A percentile compares a stretch with the other conserved stretches of the same genome.
These are phyloP conservation scores for Tridacna crocea DNA, from an alignment of 2,888 invertebrate genomes.

Conservation along the genomic window DNA sequence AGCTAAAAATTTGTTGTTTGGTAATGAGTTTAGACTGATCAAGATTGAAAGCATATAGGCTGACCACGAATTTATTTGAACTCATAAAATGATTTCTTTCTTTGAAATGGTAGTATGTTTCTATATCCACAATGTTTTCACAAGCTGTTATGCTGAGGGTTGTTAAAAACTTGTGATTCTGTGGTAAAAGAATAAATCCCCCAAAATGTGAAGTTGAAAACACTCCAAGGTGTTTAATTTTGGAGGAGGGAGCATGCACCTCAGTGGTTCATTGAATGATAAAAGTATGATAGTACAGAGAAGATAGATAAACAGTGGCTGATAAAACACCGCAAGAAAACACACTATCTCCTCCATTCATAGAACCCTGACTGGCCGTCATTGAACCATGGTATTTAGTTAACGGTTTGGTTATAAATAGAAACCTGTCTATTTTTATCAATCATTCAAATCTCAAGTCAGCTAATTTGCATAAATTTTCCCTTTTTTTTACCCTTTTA, in stretches of 20 bases:
- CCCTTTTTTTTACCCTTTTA: neutral
- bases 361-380: neutral
- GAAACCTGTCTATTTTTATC: constrained; percentile 24
- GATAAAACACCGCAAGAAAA: constrained; percentile 15
- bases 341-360: neutral
- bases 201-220: too few relatives aligned
- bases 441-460: constrained; percentile 7
- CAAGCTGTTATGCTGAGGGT: too few relatives aligned
- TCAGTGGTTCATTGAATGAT: constrained; percentile 17
- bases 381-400: constrained; percentile 17
- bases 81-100: too few relatives aligned
- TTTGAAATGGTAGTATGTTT: too few relatives aligned
- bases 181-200: too few relatives aligned
- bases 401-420: constrained; percentile 23
- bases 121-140: too few relatives aligned
- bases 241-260: neutral
- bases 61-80: too few relatives aligned
- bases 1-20: too few relatives aligned
- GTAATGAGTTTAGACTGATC: too few relatives aligned
- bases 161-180: too few relatives aligned
- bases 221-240: too few relatives aligned
- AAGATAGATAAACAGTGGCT: neutral
- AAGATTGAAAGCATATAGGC: too few relatives aligned
- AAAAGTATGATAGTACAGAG: neutral
- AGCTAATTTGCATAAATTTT: neutral